phyloP scores from a whole-genome alignment of 2,888 invertebrate species.

The Nemoura dubitans region DNA sequence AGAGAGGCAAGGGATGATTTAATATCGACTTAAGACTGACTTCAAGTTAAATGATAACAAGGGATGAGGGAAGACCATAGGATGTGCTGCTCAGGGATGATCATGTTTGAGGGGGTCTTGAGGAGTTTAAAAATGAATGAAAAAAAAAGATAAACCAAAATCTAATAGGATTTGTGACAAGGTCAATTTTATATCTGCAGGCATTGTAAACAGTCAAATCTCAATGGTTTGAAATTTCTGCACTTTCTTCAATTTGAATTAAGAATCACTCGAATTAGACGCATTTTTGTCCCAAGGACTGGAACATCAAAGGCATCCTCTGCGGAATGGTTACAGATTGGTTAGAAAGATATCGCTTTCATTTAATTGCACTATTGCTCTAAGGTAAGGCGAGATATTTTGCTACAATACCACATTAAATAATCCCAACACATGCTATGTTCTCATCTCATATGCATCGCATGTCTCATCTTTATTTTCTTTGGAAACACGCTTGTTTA shows the following conservation, averaged over 20 bases:
- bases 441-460: not conserved
- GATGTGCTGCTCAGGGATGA: not conserved
- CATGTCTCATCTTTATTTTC: not conserved
- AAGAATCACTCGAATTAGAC: not conserved
- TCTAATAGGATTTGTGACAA: not conserved
- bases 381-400: not conserved
- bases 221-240: not conserved
- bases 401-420: not conserved
- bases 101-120: no score
- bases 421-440: not conserved
- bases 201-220: not conserved
- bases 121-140: no score
- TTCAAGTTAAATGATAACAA: not conserved
- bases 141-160: no score
- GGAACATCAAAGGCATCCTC: not conserved
- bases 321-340: no score
- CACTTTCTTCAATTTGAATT: not conserved
- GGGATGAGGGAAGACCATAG: no score
- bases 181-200: not conserved
- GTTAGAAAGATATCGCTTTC: not conserved
- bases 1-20: not conserved
- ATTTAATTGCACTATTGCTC: not conserved
- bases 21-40: not conserved
- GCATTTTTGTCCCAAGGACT: not conserved
- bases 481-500: not conserved